A percentile compares a stretch with the other conserved stretches of the same genome.
These are phyloP conservation scores for Nycteola revayana DNA, from an alignment of 2,888 invertebrate genomes.

Conservation along the genomic window DNA sequence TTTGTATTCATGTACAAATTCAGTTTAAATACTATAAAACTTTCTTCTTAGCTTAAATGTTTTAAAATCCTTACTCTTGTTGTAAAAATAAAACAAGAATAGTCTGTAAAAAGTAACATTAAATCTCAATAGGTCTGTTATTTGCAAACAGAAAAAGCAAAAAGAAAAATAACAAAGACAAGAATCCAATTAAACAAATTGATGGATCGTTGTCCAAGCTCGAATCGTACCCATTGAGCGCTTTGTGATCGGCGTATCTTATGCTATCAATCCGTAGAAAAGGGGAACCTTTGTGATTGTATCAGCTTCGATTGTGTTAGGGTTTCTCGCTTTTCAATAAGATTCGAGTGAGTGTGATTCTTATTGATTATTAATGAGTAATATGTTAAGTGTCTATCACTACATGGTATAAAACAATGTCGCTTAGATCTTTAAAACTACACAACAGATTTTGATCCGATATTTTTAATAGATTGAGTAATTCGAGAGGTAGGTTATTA, in stretches of 20 bases:
- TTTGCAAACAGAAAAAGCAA: slow-evolving; percentile 50
- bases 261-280: slow-evolving; percentile 60
- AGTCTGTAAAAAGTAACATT: slow-evolving; percentile 49
- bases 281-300: slow-evolving; percentile 55
- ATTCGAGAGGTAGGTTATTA: too few relatives aligned
- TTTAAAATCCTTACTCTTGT: too few relatives aligned
- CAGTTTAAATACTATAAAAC: too few relatives aligned
- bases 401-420: too few relatives aligned
- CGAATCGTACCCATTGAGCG: slow-evolving; percentile 30
- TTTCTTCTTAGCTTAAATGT: too few relatives aligned
- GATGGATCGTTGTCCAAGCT: slow-evolving; percentile 60
- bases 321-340: slow-evolving; percentile 21
- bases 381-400: too few relatives aligned
- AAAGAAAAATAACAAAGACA: slow-evolving; percentile 65
- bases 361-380: slow-evolving; percentile 24
- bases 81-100: not conserved
- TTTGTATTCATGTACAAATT: too few relatives aligned
- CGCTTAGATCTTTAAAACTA: too few relatives aligned
- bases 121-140: slow-evolving; percentile 57
- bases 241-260: slow-evolving; percentile 70
- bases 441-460: too few relatives aligned
- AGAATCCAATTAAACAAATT: slow-evolving; percentile 77
- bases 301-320: slow-evolving; percentile 35
- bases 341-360: slow-evolving; percentile 9
- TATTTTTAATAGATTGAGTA: too few relatives aligned